Percentiles rank a stretch among this genome's conserved stretches.
These are phyloP conservation scores for Zaprionus ornatus DNA, from an alignment of 1,140 invertebrate genomes.

Conservation along the genomic window DNA sequence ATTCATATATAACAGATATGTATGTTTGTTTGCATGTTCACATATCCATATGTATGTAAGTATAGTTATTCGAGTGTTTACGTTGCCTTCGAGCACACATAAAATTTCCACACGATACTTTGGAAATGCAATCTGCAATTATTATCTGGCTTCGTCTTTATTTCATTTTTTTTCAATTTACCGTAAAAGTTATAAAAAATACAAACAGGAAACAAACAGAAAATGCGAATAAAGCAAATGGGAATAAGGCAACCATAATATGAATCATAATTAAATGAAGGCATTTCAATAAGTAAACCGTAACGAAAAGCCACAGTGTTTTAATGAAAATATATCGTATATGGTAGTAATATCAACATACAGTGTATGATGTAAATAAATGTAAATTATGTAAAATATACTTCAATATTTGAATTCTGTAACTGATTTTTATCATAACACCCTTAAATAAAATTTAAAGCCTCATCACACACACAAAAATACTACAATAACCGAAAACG, in stretches of 20 bases:
- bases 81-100: conserved; percentile 13
- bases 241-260: neutral
- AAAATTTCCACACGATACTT: conserved; percentile 24
- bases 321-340: neutral
- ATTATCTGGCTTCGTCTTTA: conserved; percentile 20
- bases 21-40: no score
- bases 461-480: conserved; percentile 3
- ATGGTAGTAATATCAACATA: neutral
- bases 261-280: conserved; percentile 14
- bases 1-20: no score
- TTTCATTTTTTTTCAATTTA: neutral
- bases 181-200: conserved; percentile 13
- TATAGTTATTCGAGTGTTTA: conserved; percentile 3
- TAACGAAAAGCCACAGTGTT: neutral
- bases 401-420: neutral
- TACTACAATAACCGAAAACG: conserved; percentile 9
- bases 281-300: conserved; percentile 1
- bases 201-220: conserved; percentile 22
- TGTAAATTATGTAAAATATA: no score
- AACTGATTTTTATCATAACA: conserved; percentile 17
- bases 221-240: conserved; percentile 30
- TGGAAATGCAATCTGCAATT: conserved; percentile 15
- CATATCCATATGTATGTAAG: neutral
- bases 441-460: conserved; percentile 15
- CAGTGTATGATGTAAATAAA: no score